Percentiles rank a stretch among this genome's conserved stretches.
phyloP scores from a whole-genome alignment of 2,113 vertebrate genomes.

The Nestor notabilis region DNA sequence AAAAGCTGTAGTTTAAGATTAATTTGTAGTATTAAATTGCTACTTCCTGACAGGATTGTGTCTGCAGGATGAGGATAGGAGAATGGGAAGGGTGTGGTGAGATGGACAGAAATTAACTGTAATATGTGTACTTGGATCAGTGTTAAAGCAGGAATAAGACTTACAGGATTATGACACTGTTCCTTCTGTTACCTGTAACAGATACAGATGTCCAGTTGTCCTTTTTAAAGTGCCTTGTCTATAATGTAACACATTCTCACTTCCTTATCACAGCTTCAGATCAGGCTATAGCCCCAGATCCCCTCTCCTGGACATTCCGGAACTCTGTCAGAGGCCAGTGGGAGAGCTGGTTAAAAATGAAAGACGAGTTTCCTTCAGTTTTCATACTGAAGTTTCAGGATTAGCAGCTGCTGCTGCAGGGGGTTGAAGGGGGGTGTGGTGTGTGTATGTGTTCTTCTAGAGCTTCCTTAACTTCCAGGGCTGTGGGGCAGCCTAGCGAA shows the following conservation, averaged over 20 bases:
- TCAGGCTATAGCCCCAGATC: not conserved
- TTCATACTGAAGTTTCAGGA: not conserved
- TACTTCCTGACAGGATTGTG: not conserved
- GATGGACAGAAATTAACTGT: not conserved
- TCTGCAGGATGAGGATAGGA: not conserved
- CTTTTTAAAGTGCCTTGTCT: not conserved
- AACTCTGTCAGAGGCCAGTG: not conserved
- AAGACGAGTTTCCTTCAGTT: not conserved
- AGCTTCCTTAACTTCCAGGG: not conserved
- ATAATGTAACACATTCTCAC: not conserved
- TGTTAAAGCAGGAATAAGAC: not conserved
- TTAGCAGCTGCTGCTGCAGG: not conserved
- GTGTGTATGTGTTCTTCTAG: not conserved
- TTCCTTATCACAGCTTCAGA: not conserved
- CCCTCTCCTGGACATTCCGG: not conserved
- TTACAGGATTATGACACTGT: not conserved
- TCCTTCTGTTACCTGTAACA: not conserved
- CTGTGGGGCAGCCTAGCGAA: not conserved
- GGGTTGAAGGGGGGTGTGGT: not conserved
- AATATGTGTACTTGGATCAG: not conserved
- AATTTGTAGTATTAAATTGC: not conserved
- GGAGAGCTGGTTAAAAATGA: not conserved
- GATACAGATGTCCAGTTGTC: rapidly evolving
- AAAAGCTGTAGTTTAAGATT: not conserved
- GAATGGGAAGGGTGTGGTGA: not conserved